These are phyloP conservation scores for Drosophila peninsularis DNA, from an alignment of 2,888 invertebrate species.

Conservation along the genomic window DNA sequence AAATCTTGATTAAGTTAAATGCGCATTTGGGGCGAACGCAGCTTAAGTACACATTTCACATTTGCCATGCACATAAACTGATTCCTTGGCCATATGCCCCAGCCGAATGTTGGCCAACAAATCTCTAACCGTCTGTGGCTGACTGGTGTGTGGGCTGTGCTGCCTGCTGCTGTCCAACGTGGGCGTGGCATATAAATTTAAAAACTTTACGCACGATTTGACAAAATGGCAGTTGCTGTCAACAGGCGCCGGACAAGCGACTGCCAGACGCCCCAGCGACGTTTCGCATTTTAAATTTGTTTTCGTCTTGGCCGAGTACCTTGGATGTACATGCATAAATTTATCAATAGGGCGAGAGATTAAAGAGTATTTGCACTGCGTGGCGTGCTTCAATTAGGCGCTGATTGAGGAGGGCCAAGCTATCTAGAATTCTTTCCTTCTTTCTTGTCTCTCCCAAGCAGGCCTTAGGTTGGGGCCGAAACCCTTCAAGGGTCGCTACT, in stretches of 20 bases:
- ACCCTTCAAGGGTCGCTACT: slow-evolving; percentile 2
- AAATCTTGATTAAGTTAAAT: slow-evolving; percentile 84
- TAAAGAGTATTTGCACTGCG: slow-evolving; percentile 11
- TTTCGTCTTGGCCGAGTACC: slow-evolving; percentile 1
- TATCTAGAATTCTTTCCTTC: slow-evolving; percentile 31
- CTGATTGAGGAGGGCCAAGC: slow-evolving; percentile 60
- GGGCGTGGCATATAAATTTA: slow-evolving; percentile 36
- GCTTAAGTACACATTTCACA: slow-evolving; percentile 63
- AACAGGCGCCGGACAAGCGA: slow-evolving; percentile 28
- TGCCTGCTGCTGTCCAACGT: neutral
- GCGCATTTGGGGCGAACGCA: slow-evolving; percentile 71
- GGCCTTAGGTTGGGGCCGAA: slow-evolving; percentile 14
- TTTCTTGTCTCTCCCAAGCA: slow-evolving; percentile 6
- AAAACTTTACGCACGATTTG: slow-evolving; percentile 68
- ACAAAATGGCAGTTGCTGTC: slow-evolving; percentile 37
- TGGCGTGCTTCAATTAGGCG: slow-evolving; percentile 58
- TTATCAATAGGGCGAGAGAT: neutral
- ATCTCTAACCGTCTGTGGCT: slow-evolving; percentile 33
- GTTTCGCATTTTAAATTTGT: slow-evolving; percentile 37
- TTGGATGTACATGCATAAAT: too few relatives aligned
- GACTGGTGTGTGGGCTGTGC: slow-evolving; percentile 1
- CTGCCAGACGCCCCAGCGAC: slow-evolving; percentile 3
- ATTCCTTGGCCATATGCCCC: slow-evolving; percentile 51
- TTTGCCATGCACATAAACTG: slow-evolving; percentile 62
- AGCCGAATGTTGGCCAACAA: slow-evolving; percentile 21